phyloP scores from a whole-genome alignment of 1,140 invertebrate genomes.

The Pseudomyrmex concolor region DNA sequence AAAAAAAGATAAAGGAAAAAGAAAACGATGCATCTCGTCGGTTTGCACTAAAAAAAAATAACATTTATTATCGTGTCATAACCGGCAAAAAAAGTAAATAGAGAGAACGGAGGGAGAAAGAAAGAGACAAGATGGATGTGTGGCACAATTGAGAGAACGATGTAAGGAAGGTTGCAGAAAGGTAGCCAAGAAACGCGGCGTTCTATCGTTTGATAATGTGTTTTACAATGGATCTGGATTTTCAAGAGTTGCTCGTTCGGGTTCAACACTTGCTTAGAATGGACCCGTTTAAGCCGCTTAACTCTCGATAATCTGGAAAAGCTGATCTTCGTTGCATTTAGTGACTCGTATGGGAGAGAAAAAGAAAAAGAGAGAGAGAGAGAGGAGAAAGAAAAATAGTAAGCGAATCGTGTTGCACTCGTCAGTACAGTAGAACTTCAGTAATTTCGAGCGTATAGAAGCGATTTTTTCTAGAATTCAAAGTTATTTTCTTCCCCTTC shows the following conservation, averaged over 20 bases:
- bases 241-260: slow-evolving; percentile 24
- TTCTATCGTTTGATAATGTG: slow-evolving; percentile 43
- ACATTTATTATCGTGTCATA: slow-evolving; percentile 39
- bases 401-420: too few species aligned
- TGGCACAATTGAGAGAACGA: background rate
- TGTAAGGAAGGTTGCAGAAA: background rate
- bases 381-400: background rate
- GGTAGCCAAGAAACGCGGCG: slow-evolving; percentile 23
- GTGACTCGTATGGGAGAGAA: background rate
- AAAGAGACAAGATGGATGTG: background rate
- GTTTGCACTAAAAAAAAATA: slow-evolving; percentile 14
- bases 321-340: slow-evolving; percentile 64
- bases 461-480: too few species aligned
- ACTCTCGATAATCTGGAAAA: slow-evolving; percentile 66
- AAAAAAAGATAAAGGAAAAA: slow-evolving; percentile 5
- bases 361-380: background rate
- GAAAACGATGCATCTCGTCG: background rate
- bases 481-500: too few species aligned
- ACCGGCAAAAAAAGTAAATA: background rate
- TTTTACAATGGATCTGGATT: slow-evolving; percentile 48
- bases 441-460: too few species aligned
- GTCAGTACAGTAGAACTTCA: too few species aligned
- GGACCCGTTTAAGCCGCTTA: slow-evolving; percentile 62
- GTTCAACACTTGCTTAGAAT: slow-evolving; percentile 36
- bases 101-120: background rate